A percentile compares a stretch with the other conserved stretches of the same genome.
These are phyloP conservation scores for Tylochromis polylepis DNA, from an alignment of 2,113 vertebrate genomes.

Conservation along the genomic window DNA sequence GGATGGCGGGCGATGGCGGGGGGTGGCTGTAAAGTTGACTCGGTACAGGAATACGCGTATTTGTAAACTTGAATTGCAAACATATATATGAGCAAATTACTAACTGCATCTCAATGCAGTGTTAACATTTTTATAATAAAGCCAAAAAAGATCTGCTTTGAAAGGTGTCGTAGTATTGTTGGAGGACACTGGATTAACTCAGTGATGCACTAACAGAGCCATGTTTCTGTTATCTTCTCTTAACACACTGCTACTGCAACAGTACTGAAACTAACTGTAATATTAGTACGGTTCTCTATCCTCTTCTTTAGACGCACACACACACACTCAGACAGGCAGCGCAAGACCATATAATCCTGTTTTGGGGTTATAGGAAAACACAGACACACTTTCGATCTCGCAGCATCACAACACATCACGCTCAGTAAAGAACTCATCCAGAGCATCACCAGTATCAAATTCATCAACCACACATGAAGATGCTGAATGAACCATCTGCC, in stretches of 20 bases:
- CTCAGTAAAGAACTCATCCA: not conserved
- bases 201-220: not conserved
- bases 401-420: not conserved
- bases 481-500: not conserved
- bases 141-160: not conserved
- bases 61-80: not conserved
- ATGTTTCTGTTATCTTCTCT: conserved; percentile 27
- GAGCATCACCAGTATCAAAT: not conserved
- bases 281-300: conserved; percentile 39
- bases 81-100: not conserved
- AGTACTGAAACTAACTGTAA: not conserved
- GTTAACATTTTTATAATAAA: not conserved
- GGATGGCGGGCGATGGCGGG: not conserved
- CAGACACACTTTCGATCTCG: conserved; percentile 15
- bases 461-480: not conserved
- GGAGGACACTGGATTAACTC: not conserved
- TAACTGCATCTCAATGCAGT: not conserved
- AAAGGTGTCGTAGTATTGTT: not conserved
- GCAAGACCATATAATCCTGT: conserved; percentile 26
- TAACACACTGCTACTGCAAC: conserved; percentile 19
- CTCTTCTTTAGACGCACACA: not conserved
- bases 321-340: not conserved
- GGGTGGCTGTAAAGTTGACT: not conserved
- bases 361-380: conserved; percentile 28
- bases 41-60: not conserved